These are phyloP conservation scores for Sycobia sp. DNA, from an alignment of 1,140 invertebrate species.

Conservation along the genomic window DNA sequence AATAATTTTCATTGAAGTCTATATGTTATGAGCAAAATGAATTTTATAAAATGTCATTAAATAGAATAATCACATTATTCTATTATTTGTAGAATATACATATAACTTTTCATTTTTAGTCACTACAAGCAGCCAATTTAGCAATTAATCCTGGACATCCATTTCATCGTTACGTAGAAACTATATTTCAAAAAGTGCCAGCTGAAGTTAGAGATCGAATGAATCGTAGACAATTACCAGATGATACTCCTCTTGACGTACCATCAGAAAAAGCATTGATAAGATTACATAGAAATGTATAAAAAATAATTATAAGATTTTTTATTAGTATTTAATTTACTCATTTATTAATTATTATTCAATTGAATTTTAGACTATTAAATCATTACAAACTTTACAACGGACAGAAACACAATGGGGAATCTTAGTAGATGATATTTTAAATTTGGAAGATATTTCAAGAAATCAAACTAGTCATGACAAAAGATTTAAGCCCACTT, in stretches of 20 bases:
- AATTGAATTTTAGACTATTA: conserved; percentile 71
- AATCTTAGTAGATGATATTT: conserved; percentile 79
- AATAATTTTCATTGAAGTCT: conserved; percentile 1
- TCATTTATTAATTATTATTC: not conserved
- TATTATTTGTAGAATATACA: too few species aligned
- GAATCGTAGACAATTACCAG: conserved; percentile 66
- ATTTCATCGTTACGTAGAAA: conserved; percentile 76
- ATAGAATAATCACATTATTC: conserved; percentile 5
- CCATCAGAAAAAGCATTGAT: conserved; percentile 83
- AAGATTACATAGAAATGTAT: conserved; percentile 76
- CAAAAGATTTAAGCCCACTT: conserved; percentile 78
- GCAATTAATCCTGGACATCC: conserved; percentile 73
- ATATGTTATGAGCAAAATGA: too few species aligned
- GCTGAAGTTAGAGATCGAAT: conserved; percentile 76
- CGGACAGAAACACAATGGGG: conserved; percentile 93
- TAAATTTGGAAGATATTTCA: conserved; percentile 86
- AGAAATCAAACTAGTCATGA: conserved; percentile 80
- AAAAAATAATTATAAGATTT: conserved; percentile 7
- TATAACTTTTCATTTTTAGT: conserved; percentile 57
- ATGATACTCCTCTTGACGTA: conserved; percentile 71
- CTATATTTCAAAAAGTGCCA: conserved; percentile 87
- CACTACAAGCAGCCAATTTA: conserved; percentile 72
- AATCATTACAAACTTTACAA: conserved; percentile 85
- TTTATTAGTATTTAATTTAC: too few species aligned
- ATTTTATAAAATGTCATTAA: conserved; percentile 3